These are phyloP conservation scores for Kryptopterus vitreolus DNA, from an alignment of 2,797 vertebrate genomes.

Conservation along the genomic window DNA sequence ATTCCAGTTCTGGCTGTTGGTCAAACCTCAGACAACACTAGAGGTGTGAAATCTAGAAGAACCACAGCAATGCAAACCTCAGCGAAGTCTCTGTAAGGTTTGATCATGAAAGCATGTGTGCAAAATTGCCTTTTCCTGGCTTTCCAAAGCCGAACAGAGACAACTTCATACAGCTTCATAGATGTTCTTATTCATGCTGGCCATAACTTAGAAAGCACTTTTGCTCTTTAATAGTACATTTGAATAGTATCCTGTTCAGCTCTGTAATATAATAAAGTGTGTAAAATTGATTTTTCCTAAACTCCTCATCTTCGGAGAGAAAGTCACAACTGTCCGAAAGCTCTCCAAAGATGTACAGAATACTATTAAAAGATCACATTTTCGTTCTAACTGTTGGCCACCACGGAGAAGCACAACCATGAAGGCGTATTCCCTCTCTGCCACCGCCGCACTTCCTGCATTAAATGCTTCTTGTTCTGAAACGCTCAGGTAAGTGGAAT, in stretches of 20 bases:
- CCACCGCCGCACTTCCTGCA: not conserved
- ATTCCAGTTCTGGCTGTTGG: not conserved
- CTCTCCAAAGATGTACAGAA: not conserved
- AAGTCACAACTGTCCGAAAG: no score
- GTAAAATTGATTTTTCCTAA: no score
- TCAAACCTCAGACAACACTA: not conserved
- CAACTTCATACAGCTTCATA: no score
- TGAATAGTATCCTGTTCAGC: no score
- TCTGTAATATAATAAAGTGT: no score
- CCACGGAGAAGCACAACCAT: not conserved
- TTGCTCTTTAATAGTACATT: no score
- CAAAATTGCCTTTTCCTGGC: not conserved
- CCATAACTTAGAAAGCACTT: no score
- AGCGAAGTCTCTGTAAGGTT: not conserved
- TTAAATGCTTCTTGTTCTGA: not conserved
- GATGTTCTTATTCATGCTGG: no score
- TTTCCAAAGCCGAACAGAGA: not conserved
- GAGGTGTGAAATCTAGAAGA: not conserved
- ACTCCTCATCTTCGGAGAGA: no score
- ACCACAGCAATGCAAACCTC: not conserved
- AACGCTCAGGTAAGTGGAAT: conserved; percentile 25
- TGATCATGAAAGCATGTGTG: not conserved
- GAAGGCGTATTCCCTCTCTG: not conserved
- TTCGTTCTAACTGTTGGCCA: not conserved
- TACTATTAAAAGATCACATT: not conserved